Conservation (phyloP, 2,113 vertebrate genomes). For the Circaetus cinerascens region DNA sequence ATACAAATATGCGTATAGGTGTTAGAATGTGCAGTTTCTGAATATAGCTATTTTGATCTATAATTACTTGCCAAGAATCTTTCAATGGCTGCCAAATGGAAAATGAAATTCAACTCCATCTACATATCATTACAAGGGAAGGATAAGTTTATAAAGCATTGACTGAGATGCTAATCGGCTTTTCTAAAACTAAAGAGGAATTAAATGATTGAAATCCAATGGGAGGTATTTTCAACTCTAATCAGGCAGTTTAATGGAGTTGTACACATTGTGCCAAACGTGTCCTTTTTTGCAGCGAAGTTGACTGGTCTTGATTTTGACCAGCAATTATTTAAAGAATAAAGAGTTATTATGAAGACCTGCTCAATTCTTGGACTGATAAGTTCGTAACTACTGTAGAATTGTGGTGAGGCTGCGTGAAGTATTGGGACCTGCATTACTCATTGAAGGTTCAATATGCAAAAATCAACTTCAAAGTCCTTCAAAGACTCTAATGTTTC, state of each 20-base stretch:
- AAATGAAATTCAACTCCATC: slow-evolving; percentile 4
- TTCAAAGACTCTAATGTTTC: neutral
- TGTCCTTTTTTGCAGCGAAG: neutral
- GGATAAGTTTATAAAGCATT: neutral
- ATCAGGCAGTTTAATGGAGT: neutral
- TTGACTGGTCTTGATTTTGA: neutral
- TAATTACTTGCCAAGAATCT: neutral
- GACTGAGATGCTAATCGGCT: neutral
- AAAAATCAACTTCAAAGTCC: neutral
- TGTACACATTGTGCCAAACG: neutral
- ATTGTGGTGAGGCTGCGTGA: neutral
- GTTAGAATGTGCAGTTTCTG: neutral
- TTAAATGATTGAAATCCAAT: neutral
- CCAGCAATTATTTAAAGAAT: neutral
- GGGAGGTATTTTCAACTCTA: neutral
- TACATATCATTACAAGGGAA: slow-evolving; percentile 12
- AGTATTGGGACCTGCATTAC: neutral
- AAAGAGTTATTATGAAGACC: neutral
- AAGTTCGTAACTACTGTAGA: neutral
- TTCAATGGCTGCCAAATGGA: neutral
- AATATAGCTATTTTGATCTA: neutral
- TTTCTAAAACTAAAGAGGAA: neutral
- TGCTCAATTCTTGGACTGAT: neutral
- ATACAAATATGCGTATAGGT: neutral
- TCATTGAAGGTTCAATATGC: neutral